phyloP scores from a whole-genome alignment of 2,888 invertebrate genomes.

The Parnassius orleans region DNA sequence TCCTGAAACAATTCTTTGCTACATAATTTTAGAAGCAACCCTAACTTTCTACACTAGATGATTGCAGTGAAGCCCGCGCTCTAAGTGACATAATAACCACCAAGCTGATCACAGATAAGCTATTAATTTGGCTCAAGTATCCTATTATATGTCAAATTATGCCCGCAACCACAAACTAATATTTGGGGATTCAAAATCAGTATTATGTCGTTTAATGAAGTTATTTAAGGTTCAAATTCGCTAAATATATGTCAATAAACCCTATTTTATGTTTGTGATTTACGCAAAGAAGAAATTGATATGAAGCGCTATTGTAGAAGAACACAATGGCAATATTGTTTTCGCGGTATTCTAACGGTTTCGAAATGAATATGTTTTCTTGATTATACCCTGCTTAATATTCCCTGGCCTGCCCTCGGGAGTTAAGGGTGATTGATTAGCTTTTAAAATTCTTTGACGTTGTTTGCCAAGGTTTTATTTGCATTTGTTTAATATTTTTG shows the following conservation, averaged over 20 bases:
- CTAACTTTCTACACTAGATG: conserved; percentile 50
- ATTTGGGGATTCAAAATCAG: conserved; percentile 18
- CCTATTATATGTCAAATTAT: conserved; percentile 58
- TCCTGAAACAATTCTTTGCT: background rate
- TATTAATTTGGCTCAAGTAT: conserved; percentile 77
- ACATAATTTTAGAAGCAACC: conserved; percentile 42
- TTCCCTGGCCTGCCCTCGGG: conserved; percentile 31
- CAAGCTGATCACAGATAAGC: conserved; percentile 71
- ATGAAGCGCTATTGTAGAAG: conserved; percentile 57
- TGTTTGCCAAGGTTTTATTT: conserved; percentile 9
- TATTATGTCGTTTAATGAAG: conserved; percentile 23
- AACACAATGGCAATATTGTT: conserved; percentile 62
- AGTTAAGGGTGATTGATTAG: conserved; percentile 55
- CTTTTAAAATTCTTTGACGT: conserved; percentile 39
- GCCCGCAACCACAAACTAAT: conserved; percentile 37
- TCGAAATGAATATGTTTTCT: conserved; percentile 51
- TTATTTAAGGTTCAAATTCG: conserved; percentile 31
- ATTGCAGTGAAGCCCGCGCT: conserved; percentile 55
- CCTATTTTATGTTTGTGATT: conserved; percentile 33
- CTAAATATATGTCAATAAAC: background rate
- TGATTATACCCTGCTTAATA: conserved; percentile 49
- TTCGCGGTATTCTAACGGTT: conserved; percentile 46
- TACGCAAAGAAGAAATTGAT: conserved; percentile 59
- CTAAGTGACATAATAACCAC: conserved; percentile 73
- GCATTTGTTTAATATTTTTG: conserved; percentile 17